Evolutionary conservation across 2,113 vertebrate species (phyloP).

Genomic region (Etheostoma spectabile): DNA sequence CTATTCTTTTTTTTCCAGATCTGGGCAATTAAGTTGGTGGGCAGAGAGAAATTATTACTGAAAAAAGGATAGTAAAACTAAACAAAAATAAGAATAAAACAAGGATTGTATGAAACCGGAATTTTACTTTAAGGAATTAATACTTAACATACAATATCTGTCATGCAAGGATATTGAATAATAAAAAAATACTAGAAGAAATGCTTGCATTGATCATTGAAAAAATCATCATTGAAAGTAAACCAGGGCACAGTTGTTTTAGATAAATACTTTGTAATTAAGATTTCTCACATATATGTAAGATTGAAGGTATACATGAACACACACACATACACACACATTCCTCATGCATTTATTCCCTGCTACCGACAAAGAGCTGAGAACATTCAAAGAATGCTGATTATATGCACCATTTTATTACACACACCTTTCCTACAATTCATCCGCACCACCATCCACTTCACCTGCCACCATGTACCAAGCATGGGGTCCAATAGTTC

Average conservation of each 20-base stretch:
- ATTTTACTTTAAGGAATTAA: no score
- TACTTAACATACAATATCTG: no score
- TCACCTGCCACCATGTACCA: constrained; percentile 8
- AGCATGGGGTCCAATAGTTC: constrained; percentile 44
- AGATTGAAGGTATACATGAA: no score
- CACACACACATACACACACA: neutral
- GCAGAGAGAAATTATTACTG: neutral
- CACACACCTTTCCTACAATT: neutral
- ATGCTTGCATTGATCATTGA: neutral
- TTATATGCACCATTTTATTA: no score
- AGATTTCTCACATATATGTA: neutral
- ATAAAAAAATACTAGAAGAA: no score
- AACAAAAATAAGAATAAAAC: neutral
- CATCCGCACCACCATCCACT: constrained; percentile 9
- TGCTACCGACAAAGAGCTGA: neutral
- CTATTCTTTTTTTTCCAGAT: neutral
- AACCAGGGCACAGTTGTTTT: neutral
- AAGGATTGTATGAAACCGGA: no score
- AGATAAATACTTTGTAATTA: neutral
- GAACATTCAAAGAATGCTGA: neutral
- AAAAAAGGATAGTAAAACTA: neutral
- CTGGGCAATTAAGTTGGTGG: no score
- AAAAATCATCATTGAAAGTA: neutral
- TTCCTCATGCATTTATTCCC: neutral
- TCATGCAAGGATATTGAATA: no score